phyloP scores from a whole-genome alignment of 2,797 vertebrate species.

The Eidolon dupreanum region DNA sequence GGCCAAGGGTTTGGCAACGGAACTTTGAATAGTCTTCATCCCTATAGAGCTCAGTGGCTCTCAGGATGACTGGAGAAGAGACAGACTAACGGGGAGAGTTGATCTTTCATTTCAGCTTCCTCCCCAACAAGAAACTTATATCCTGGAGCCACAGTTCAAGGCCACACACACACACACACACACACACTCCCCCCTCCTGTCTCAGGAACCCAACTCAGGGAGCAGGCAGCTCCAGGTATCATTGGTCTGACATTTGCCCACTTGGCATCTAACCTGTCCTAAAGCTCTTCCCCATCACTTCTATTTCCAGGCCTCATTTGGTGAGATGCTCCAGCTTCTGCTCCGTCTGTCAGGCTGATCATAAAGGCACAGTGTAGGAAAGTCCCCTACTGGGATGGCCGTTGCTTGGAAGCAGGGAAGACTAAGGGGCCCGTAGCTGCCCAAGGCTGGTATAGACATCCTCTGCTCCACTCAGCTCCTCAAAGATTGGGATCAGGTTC shows the following conservation, averaged over 20 bases:
- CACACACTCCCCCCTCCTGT: not conserved
- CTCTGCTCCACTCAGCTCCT: constrained; percentile 93
- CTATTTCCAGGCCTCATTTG: constrained; percentile 51
- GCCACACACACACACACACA: not conserved
- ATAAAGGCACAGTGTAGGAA: constrained; percentile 84
- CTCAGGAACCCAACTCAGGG: not conserved
- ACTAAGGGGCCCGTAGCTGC: constrained; percentile 90
- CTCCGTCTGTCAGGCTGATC: constrained; percentile 72
- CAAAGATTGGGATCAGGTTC: constrained; percentile 94
- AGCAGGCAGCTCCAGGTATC: constrained; percentile 5
- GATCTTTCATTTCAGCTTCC: constrained; percentile 37
- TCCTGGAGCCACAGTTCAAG: not conserved
- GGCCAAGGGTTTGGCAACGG: constrained; percentile 59
- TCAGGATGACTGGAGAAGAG: not conserved
- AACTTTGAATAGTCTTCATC: constrained; percentile 34
- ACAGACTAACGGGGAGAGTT: not conserved
- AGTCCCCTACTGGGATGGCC: constrained; percentile 72
- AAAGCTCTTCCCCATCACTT: constrained; percentile 1
- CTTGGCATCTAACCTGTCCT: constrained; percentile 21
- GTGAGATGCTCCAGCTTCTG: constrained; percentile 52
- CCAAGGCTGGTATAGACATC: constrained; percentile 92
- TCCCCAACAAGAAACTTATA: not conserved
- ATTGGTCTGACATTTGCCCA: not conserved
- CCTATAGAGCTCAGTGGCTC: not conserved
- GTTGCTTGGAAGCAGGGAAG: constrained; percentile 41